These are phyloP conservation scores for Sterrhoptilus dennistouni DNA, from an alignment of 2,113 vertebrate genomes.

Conservation along the genomic window DNA sequence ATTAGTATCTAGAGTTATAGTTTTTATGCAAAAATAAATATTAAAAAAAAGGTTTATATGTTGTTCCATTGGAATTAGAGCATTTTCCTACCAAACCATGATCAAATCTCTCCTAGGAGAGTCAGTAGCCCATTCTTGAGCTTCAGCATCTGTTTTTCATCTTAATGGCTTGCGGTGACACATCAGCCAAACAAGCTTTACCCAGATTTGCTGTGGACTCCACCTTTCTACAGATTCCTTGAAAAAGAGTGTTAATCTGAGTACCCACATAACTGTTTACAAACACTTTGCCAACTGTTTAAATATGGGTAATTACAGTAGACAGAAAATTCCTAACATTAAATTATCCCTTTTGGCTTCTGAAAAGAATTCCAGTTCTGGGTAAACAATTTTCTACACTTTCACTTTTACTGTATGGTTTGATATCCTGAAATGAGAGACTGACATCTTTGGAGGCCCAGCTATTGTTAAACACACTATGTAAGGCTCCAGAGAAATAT, in stretches of 20 bases:
- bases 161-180: not conserved
- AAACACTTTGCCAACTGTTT: not conserved
- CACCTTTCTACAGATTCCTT: not conserved
- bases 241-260: not conserved
- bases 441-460: not conserved
- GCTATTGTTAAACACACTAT: not conserved
- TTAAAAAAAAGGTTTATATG: fast-evolving
- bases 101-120: not conserved
- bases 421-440: not conserved
- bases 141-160: not conserved
- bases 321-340: not conserved
- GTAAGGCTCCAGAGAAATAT: not conserved
- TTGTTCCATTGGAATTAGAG: not conserved
- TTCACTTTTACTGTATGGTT: not conserved
- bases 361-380: not conserved
- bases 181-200: not conserved
- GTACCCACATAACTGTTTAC: not conserved
- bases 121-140: not conserved
- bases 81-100: not conserved
- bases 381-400: not conserved
- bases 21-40: not conserved
- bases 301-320: not conserved
- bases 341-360: not conserved
- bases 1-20: not conserved
- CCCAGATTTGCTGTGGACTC: too few relatives aligned